Base-by-base conservation (phyloP, 2,797 vertebrate genomes). In the Myoxocephalus aenaeus region DNA sequence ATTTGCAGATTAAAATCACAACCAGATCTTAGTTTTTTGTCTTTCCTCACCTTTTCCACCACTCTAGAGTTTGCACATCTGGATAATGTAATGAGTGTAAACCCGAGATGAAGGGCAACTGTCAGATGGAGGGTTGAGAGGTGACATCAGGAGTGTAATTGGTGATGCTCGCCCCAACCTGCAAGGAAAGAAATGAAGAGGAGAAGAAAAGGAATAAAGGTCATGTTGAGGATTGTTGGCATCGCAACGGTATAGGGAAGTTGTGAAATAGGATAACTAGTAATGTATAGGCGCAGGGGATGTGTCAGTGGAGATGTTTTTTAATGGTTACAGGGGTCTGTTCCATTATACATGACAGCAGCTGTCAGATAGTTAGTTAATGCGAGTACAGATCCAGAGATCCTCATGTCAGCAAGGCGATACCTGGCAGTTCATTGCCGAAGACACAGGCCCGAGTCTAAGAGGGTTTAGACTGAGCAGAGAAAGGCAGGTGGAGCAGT, bases 321-420 rank as follows among this genome's bases (percentile, higher is more conserved):
- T 40, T 86, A 78, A 85, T 75, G 69, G 79, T 79, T 74, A 82
- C 73, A 77, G 58, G 75, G 65, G 32, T 82, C 72, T 57, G 14
- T 62, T 88, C 76, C 66, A 83, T 85, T 89, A 77, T 53, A 82
- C 48, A 42, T 76, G 88, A 90, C 84, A 75, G 85, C 70, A 80
- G 82, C 75, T 90, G 82, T 78, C 82, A 86, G 79, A 79, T 82
- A 77, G 73, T 80, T 75, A 81, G 75, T 50, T 63, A 79, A 74
- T 50, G n/a, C 1, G 38, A 79, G 48, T 53, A 75, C 34, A 80
- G 48, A 80, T 70, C 69, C 20, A 38, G 77, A 80, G 63, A 82
- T 80, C 61, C 50, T 73, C 7, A 5, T 82, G 80, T 83, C 83
- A 87, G 82, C 79, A 65, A 63, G 73, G 85, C n/a, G 64, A 65